Base-by-base conservation (phyloP, 2,113 vertebrate species). In the mouse (Mus musculus) region DNA sequence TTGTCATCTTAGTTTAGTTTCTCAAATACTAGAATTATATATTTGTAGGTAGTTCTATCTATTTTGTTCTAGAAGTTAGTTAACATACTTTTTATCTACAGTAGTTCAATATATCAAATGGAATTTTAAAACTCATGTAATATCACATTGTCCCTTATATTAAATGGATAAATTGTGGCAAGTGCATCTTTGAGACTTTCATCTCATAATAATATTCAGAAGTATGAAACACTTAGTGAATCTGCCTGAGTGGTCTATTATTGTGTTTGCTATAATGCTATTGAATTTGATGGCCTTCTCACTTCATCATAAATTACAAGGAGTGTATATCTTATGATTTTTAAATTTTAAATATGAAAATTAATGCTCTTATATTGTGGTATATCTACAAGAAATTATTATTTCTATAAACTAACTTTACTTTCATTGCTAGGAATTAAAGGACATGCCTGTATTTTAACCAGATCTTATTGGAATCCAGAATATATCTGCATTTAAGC, bases 261-360 rank as follows among this genome's bases (percentile, higher is more conserved):
- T 78, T n/a, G 1, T 22, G 69, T 92, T 86, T 78, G 30, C 61
- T 91, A 14, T 1, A 95, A 92, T 87, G 5, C 6, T 77, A 7
- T 5, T 49, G 22, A 80, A 93, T 91, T 85, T 76, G 73, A 88
- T 77, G 39, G 42, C 42, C 1, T 92, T 10, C 46, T 49, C 1
- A 67, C 26, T 86, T 72, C 71, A 78, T n/a, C 8, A 75, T 61
- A 82, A 92, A 28, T 93, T 82, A 5, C 46, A 72, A 54, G 20
- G 10, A 78, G 20, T 19, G 69, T 11, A 5, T 75, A 33, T 54
- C 81, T 86, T 9, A 75, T 73, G 52, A 39, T 81, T 89, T 7
- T 93, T 56, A 63, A 2, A 67, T 93, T 96, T 93, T 36, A 87
- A 91, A 77, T 28, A 59, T 65, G 12, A 36, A 88, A 76, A 63